Evolutionary conservation across 2,113 vertebrate species (phyloP).

Genomic region (Mirza zaza): DNA sequence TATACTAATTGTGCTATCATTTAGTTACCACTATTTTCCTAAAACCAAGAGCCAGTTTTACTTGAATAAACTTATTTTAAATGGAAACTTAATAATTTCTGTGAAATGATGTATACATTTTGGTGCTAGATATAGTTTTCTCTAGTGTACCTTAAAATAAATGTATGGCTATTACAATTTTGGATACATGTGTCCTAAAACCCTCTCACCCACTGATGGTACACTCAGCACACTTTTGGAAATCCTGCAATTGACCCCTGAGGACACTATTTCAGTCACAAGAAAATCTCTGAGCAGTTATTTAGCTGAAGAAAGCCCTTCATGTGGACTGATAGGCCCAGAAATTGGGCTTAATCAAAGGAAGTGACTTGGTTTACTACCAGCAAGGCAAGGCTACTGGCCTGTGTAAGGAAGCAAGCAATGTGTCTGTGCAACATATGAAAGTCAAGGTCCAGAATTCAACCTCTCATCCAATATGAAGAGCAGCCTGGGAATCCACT

Average conservation of each 20-base stretch:
- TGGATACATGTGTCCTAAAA: background rate
- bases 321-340: background rate
- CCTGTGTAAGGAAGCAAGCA: background rate
- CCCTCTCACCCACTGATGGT: background rate
- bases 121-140: background rate
- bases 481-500: background rate
- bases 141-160: background rate
- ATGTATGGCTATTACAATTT: background rate
- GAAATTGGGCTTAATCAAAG: slow-evolving; percentile 32
- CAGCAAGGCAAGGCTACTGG: background rate
- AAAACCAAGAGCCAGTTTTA: background rate
- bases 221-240: background rate
- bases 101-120: background rate
- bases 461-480: background rate
- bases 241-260: background rate
- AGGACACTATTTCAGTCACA: background rate
- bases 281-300: slow-evolving; percentile 27
- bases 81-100: background rate
- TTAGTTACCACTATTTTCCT: background rate
- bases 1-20: background rate
- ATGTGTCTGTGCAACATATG: background rate
- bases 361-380: slow-evolving; percentile 5
- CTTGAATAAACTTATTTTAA: slow-evolving; percentile 10
- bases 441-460: background rate
- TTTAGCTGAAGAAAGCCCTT: slow-evolving; percentile 32